A percentile compares a stretch with the other conserved stretches of the same genome.
phyloP scores from a whole-genome alignment of 1,140 invertebrate species.

The Papilio xuthus region DNA sequence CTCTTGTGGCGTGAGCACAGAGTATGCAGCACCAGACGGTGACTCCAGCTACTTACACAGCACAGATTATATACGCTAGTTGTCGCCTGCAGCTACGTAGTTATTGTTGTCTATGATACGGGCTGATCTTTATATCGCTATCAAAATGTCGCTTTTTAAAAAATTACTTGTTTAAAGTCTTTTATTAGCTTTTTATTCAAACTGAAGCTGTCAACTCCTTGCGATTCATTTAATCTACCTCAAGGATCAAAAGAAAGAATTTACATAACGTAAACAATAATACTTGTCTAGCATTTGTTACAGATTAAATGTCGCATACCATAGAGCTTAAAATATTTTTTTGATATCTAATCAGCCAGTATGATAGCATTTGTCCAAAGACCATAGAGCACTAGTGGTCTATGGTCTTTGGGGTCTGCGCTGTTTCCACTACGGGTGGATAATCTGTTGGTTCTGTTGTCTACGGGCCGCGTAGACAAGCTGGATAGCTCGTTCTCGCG shows the following conservation, averaged over 20 bases:
- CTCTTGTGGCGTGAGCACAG: conserved; percentile 51
- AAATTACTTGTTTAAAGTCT: neutral
- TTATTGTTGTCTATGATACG: conserved; percentile 43
- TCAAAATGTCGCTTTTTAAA: neutral
- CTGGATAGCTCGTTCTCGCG: conserved; percentile 97
- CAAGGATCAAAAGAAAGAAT: neutral
- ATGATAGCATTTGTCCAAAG: conserved; percentile 41
- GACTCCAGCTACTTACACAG: conserved; percentile 77
- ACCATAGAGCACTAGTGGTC: conserved; percentile 46
- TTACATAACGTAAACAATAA: too few species aligned
- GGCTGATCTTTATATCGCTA: conserved; percentile 24
- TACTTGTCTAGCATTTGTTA: neutral
- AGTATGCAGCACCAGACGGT: conserved; percentile 54
- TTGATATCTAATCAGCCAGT: conserved; percentile 11
- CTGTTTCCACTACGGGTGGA: conserved; percentile 45
- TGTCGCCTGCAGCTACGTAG: conserved; percentile 59
- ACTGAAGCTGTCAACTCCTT: too few species aligned
- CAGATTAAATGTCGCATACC: neutral
- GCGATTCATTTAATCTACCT: neutral
- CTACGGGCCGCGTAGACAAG: conserved; percentile 94
- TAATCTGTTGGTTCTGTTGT: conserved; percentile 71
- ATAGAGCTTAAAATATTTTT: neutral
- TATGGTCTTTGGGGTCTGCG: conserved; percentile 41
- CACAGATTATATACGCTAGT: conserved; percentile 59
- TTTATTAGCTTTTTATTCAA: too few species aligned